Percentiles rank a stretch among this genome's conserved stretches.
phyloP scores from a whole-genome alignment of 2,888 invertebrate genomes.

The Dromius quadrimaculatus region DNA sequence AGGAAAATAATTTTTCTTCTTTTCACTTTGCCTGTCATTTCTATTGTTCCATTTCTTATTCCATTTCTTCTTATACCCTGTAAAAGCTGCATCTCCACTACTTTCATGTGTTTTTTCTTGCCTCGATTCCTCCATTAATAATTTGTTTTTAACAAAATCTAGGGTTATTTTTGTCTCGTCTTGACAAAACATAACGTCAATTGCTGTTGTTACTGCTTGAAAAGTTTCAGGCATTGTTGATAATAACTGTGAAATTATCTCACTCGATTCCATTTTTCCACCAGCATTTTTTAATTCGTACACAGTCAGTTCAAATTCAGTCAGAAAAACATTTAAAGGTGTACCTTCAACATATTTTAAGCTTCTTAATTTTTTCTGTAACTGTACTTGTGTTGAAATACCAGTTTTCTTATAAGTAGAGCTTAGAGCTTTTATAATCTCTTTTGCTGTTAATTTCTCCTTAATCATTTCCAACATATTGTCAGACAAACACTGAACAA shows the following conservation, averaged over 20 bases:
- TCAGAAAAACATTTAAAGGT: constrained; percentile 11
- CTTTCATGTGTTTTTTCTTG: no score
- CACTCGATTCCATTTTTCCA: constrained; percentile 45
- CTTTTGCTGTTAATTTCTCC: no score
- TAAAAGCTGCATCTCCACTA: constrained; percentile 1
- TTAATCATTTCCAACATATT: no score
- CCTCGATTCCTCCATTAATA: constrained; percentile 47
- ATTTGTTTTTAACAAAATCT: constrained; percentile 53
- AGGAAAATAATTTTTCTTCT: constrained; percentile 33
- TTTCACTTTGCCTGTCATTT: not conserved
- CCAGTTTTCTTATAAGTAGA: no score
- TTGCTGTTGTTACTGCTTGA: constrained; percentile 53
- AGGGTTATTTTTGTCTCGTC: constrained; percentile 39
- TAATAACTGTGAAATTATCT: constrained; percentile 53
- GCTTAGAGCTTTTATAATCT: no score
- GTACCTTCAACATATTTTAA: not conserved
- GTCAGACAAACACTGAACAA: no score
- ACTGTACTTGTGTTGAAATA: not conserved
- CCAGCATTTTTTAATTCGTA: constrained; percentile 52
- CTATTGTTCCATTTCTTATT: not conserved
- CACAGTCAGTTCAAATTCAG: constrained; percentile 51
- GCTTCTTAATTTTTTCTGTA: not conserved
- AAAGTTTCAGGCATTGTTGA: constrained; percentile 52
- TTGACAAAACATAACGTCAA: constrained; percentile 51
- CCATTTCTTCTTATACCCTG: constrained; percentile 17